Conservation (phyloP, 2,888 invertebrate genomes). For the Osmoderma eremita region DNA sequence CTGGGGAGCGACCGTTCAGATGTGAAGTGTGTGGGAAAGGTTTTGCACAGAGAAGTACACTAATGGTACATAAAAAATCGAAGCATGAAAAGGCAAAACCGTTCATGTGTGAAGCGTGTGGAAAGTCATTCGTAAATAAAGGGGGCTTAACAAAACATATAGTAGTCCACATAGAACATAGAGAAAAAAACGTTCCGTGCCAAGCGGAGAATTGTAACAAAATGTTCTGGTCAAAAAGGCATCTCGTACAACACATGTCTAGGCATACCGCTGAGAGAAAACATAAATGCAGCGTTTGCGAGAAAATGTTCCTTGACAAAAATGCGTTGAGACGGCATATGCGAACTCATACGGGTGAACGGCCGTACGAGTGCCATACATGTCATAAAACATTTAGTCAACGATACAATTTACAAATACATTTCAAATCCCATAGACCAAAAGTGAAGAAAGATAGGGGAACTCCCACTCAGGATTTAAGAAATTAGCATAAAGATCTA, state of each 20-base stretch:
- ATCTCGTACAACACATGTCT: slow-evolving; percentile 8
- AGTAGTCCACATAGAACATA: background rate
- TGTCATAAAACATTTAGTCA: slow-evolving; percentile 34
- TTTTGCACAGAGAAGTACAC: slow-evolving; percentile 17
- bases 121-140: background rate
- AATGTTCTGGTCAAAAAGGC: slow-evolving; percentile 29
- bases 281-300: slow-evolving; percentile 38
- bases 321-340: slow-evolving; percentile 37
- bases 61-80: slow-evolving; percentile 4
- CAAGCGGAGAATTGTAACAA: slow-evolving; percentile 27
- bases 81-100: slow-evolving; percentile 12
- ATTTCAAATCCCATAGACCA: slow-evolving; percentile 24
- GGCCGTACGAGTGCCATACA: slow-evolving; percentile 27
- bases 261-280: slow-evolving; percentile 25
- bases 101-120: slow-evolving; percentile 14
- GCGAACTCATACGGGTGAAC: slow-evolving; percentile 40
- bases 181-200: slow-evolving; percentile 19
- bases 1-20: slow-evolving; percentile 30
- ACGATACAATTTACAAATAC: slow-evolving; percentile 28
- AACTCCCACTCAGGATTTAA: too few relatives aligned
- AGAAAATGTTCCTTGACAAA: slow-evolving; percentile 37
- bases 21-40: slow-evolving; percentile 23
- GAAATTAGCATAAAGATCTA: too few relatives aligned
- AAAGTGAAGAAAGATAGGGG: slow-evolving; percentile 2
- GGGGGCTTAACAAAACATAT: background rate